Evolutionary conservation across 1,140 invertebrate species (phyloP).

Genomic region (Trichonephila clavipes): DNA sequence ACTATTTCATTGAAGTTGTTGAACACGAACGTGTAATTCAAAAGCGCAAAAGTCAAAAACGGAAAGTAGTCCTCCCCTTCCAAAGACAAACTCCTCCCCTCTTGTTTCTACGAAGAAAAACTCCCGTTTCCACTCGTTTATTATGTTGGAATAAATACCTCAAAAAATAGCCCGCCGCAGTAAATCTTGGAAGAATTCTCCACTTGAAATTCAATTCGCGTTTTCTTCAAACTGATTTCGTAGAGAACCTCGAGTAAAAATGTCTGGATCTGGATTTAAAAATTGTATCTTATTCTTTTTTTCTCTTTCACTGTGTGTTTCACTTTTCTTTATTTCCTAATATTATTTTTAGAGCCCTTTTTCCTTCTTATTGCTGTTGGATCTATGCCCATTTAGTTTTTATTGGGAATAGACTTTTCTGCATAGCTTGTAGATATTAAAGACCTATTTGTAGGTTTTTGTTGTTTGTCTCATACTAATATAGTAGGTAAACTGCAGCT

Average conservation of each 20-base stretch:
- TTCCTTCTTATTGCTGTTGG: not conserved
- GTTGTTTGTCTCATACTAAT: no score
- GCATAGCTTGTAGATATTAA: no score
- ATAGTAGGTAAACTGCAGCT: no score
- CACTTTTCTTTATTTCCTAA: not conserved
- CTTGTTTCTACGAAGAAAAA: not conserved
- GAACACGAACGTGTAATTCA: conserved; percentile 6
- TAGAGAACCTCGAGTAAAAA: conserved; percentile 11
- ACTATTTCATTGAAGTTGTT: not conserved
- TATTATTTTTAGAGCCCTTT: not conserved
- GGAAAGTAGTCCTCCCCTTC: not conserved
- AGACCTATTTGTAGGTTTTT: no score
- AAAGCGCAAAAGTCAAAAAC: conserved; percentile 3
- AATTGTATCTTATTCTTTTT: not conserved
- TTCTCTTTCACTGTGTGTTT: not conserved
- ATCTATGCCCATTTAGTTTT: not conserved
- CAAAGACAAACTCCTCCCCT: not conserved
- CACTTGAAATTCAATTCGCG: conserved; percentile 31
- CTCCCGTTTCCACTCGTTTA: conserved; percentile 8
- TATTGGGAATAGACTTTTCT: not conserved
- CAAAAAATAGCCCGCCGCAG: not conserved
- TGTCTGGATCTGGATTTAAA: conserved; percentile 22
- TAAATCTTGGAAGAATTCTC: conserved; percentile 18
- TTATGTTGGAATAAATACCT: conserved; percentile 38
- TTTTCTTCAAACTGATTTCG: not conserved